Evolutionary conservation across 2,888 invertebrate genomes (phyloP), one percentile per base, ranked within the genome.

Genomic region (Ypsolopha sequella): DNA sequence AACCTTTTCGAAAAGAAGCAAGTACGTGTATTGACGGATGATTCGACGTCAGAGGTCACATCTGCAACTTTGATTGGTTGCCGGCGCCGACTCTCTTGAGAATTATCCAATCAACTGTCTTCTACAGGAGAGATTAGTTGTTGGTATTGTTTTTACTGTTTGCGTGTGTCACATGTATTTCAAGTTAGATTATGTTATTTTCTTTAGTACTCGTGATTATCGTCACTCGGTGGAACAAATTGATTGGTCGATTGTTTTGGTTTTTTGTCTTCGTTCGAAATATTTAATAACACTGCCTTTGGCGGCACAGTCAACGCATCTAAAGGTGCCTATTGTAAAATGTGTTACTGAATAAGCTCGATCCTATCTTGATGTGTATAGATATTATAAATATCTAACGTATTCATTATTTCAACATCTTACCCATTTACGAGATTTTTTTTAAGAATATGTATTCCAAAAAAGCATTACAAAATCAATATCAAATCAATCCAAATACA

Each of bases 41-140:
- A 47, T 13, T 47, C 36, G 11, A 14, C 13, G 36, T 36, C 47
- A 47, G 14, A 47, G 47, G 47, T 36, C 47, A 34, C 50, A 33
- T 50, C 47, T 47, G 47, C 47, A 47, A 47, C 47, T 41, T 41
- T 41, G 36, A 50, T 50, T 41, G 41, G 41, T 11, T 36, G 41
- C 50, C 10, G 34, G 4, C 34, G 24, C 24, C 39, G 24, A 24
- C 11, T 51, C 39, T 47, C 46, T 39, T 10, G 39, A 51, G 38
- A 13, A 24, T 51, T 46, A 14, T 35, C 14, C 50, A 41, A 50
- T 43, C 41, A 50, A 43, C 43, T 41, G 39, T 49, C 39, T 14
- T n/a, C 34, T n/a, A 33, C 24, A 39, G 41, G 49, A 49, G 33
- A 39, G 39, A 41, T 39, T 49, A 49, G 41, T 49, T 49, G n/a